Base-by-base conservation (phyloP, 2,888 invertebrate genomes). In the Cloeon dipterum region DNA sequence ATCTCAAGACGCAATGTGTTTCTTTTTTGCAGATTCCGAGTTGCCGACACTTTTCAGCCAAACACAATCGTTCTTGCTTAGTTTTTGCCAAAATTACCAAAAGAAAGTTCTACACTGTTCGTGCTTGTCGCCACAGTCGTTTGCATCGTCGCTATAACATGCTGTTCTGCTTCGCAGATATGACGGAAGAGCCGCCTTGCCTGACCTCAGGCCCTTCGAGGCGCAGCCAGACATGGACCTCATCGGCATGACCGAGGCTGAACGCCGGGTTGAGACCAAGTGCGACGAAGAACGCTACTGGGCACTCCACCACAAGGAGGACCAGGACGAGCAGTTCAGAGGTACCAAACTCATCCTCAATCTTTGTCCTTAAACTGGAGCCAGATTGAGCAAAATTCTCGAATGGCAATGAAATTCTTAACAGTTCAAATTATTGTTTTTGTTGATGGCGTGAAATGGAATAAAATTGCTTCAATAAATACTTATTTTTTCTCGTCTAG, bases 251-350 rank as follows among this genome's bases (percentile, higher is more conserved):
- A 71, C 71, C 33, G 68, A 70, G 46, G 71, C 72, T 34, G 82
- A 86, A 55, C 64, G 66, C 45, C 71, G 75, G 42, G 71, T 91
- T 44, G 96, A 98, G 57, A 75, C 78, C 50, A 62, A 86, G 38
- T 93, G 93, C 58, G 93, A 98, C 54, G 83, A 88, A 53, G 96
- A 98, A 62, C 66, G 96, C 34, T 98, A 91, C 59, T 64, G 78
- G 41, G 88, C 85, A 16, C 65, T 96, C 34, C 74, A 78, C 51
- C 76, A 74, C 40, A 83, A 88, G 57, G 78, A 89, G 50, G 76
- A 77, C 53, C 85, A 89, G 52, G 82, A 85, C 51, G 71, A 75
- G 44, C 68, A 85, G 63, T 85, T 86, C 57, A 83, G 88, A 72
- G 89, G 91, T 86, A 57, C 55, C 50, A 43, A 13, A 3, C n/a